Evolutionary conservation across 2,888 invertebrate genomes (phyloP), one percentile per base, ranked within the genome.

Genomic region (Erebia aethiops): DNA sequence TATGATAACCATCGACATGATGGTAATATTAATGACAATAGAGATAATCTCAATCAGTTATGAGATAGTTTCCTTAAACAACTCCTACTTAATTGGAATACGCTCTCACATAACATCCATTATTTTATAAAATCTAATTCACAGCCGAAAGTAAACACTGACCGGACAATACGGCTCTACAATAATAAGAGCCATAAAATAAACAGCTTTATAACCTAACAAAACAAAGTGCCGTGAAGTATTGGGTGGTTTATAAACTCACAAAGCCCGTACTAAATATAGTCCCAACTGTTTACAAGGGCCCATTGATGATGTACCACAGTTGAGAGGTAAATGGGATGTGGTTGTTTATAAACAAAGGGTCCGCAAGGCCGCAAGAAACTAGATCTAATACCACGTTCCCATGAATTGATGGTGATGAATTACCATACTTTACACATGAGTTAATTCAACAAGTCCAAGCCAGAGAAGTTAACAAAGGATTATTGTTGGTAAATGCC

Each of bases 271-370:
- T 16, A 52, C 54, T 57, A 63, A 72, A 71, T 69, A 71, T 71
- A 71, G 63, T 60, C 65, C 62, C 61, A 69, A 51, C 56, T 67
- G 13, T 62, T 69, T 61, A 60, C 51, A 68, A 65, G 67, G 58
- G 46, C 62, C 56, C 43, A 60, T 51, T 58, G 62, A 66, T 58
- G 56, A n/a, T 62, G 49, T 35, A 67, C 52, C 62, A 57, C 66
- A 18, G 64, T 68, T 16, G 54, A 62, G 43, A 60, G 58, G 61
- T 66, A 56, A 71, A 71, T 71, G 46, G 60, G 61, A 65, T 61
- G 67, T 62, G 56, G 70, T 65, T 69, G 70, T 65, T 69, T 69
- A 69, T 56, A 69, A 62, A 69, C 69, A 69, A 69, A 46, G 54
- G 62, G 62, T 21, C 52, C 54, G 61, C 18, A 60, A 60, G 60